A percentile compares a stretch with the other conserved stretches of the same genome.
These are phyloP conservation scores for Guaruba guarouba DNA, from an alignment of 2,113 vertebrate species.

Conservation along the genomic window DNA sequence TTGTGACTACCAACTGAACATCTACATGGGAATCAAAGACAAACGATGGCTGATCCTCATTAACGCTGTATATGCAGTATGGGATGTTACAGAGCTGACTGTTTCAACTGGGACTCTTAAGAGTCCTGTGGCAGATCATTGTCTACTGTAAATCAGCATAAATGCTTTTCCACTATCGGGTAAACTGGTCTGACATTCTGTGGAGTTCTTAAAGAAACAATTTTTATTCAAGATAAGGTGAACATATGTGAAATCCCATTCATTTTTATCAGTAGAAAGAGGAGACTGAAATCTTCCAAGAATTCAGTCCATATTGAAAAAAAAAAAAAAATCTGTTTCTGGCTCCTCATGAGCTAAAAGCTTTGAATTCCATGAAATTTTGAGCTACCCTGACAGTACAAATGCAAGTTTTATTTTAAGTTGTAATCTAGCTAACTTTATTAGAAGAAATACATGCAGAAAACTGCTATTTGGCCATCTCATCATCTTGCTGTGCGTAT, in stretches of 20 bases:
- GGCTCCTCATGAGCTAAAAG: not conserved
- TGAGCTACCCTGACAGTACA: not conserved
- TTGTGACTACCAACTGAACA: conserved; percentile 53
- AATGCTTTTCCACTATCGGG: not conserved
- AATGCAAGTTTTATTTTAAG: not conserved
- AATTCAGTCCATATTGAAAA: not conserved
- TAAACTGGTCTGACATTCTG: not conserved
- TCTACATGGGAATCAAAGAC: not conserved
- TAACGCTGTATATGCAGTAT: not conserved
- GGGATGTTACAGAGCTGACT: not conserved
- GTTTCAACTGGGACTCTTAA: not conserved
- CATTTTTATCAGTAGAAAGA: not conserved
- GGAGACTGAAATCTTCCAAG: not conserved
- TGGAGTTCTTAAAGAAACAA: not conserved
- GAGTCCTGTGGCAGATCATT: not conserved
- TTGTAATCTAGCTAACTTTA: not conserved
- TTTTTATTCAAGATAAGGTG: not conserved
- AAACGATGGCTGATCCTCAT: not conserved
- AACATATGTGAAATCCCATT: not conserved
- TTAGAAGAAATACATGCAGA: not conserved
- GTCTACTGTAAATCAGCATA: not conserved
- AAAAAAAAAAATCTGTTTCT: not conserved
- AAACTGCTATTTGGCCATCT: not conserved
- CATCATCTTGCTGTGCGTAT: not conserved
- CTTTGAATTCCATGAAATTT: not conserved